phyloP scores from a whole-genome alignment of 2,888 invertebrate species.

The Drosophila infuscata region DNA sequence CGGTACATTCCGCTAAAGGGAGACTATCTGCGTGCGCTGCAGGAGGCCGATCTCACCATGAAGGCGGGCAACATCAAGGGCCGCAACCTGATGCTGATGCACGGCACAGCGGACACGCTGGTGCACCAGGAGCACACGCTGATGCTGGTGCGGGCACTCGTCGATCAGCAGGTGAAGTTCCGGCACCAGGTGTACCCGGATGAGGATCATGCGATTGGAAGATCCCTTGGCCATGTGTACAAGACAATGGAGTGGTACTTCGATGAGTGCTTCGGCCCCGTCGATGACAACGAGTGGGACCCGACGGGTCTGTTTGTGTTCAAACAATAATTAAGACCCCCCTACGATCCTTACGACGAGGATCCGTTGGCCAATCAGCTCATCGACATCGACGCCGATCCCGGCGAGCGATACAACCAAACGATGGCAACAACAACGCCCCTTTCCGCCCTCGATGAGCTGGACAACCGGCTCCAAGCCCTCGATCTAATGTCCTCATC shows the following conservation, averaged over 20 bases:
- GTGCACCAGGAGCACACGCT: slow-evolving; percentile 96
- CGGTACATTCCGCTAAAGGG: slow-evolving; percentile 93
- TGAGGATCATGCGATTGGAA: slow-evolving; percentile 91
- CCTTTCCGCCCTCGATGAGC: slow-evolving; percentile 69
- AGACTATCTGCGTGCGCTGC: slow-evolving; percentile 89
- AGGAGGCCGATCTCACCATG: slow-evolving; percentile 91
- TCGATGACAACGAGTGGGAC: slow-evolving; percentile 90
- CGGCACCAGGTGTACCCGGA: slow-evolving; percentile 95
- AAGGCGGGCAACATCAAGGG: slow-evolving; percentile 91
- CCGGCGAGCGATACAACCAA: slow-evolving; percentile 49
- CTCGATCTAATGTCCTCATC: slow-evolving; percentile 72
- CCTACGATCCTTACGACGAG: slow-evolving; percentile 78
- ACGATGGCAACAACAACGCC: slow-evolving; percentile 52
- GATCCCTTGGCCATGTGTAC: slow-evolving; percentile 92
- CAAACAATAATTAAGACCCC: slow-evolving; percentile 84
- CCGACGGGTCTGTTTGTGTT: slow-evolving; percentile 86
- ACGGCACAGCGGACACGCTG: slow-evolving; percentile 93
- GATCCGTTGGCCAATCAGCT: slow-evolving; percentile 77
- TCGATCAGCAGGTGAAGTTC: slow-evolving; percentile 92
- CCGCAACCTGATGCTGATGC: slow-evolving; percentile 89
- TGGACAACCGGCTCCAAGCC: slow-evolving; percentile 66
- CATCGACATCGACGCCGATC: slow-evolving; percentile 63
- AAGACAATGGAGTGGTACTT: slow-evolving; percentile 94
- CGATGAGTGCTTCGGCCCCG: slow-evolving; percentile 92
- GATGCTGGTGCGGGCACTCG: slow-evolving; percentile 92